phyloP scores from a whole-genome alignment of 2,797 vertebrate genomes.

The Alauda arvensis region DNA sequence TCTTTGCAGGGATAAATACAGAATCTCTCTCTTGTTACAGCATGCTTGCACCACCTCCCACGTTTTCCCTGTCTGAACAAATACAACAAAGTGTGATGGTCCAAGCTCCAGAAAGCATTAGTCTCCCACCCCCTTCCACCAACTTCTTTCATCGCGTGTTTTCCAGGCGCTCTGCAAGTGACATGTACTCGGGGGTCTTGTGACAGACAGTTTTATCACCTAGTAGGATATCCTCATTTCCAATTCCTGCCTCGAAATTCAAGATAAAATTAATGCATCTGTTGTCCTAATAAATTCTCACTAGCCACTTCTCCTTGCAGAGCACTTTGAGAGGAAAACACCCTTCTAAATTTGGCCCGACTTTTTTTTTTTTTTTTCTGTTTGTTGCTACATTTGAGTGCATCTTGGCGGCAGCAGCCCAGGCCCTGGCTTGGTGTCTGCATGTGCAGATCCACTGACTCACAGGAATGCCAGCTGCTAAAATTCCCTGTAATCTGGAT shows the following conservation, averaged over 20 bases:
- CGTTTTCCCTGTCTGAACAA: slow-evolving; percentile 52
- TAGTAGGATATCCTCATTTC: slow-evolving; percentile 70
- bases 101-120: slow-evolving; percentile 43
- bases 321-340: slow-evolving; percentile 55
- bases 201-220: slow-evolving; percentile 73
- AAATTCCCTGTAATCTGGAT: slow-evolving; percentile 45
- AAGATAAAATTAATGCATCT: slow-evolving; percentile 67
- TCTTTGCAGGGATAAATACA: slow-evolving; percentile 39
- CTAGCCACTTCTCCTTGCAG: slow-evolving; percentile 59
- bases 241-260: slow-evolving; percentile 65
- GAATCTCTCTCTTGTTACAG: slow-evolving; percentile 40
- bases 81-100: slow-evolving; percentile 45
- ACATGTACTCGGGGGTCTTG: slow-evolving; percentile 61
- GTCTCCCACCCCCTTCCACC: slow-evolving; percentile 44
- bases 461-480: slow-evolving; percentile 34
- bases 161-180: slow-evolving; percentile 55
- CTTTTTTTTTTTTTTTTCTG: background rate
- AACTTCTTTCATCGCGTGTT: slow-evolving; percentile 49
- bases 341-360: slow-evolving; percentile 57
- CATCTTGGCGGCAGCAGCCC: slow-evolving; percentile 16
- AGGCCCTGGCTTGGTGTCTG: slow-evolving; percentile 18
- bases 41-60: slow-evolving; percentile 44
- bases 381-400: slow-evolving; percentile 36
- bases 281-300: slow-evolving; percentile 65
- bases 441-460: slow-evolving; percentile 28